Percentiles rank a stretch among this genome's conserved stretches.
phyloP scores from a whole-genome alignment of 2,797 vertebrate genomes.

The Scolopax bukidnonensis region DNA sequence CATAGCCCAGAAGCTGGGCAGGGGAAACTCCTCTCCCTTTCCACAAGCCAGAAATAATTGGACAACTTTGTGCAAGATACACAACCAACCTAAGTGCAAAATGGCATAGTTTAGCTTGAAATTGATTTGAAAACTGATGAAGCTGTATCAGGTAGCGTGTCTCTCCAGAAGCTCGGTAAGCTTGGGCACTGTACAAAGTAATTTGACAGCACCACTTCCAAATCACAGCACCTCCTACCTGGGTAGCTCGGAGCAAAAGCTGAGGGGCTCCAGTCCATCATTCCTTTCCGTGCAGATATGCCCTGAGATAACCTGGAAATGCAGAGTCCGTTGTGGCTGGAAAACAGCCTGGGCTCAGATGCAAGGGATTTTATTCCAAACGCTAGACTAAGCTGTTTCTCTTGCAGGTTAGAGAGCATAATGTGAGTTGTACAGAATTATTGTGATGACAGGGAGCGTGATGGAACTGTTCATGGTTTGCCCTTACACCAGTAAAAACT shows the following conservation, averaged over 20 bases:
- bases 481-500: neutral
- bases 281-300: neutral
- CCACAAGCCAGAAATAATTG: neutral
- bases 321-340: neutral
- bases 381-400: neutral
- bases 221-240: neutral
- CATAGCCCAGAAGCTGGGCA: neutral
- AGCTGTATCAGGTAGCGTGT: neutral
- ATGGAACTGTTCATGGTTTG: neutral
- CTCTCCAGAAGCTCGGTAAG: neutral
- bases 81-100: neutral
- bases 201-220: neutral
- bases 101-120: neutral
- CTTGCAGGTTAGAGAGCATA: neutral
- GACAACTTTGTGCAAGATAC: neutral
- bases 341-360: neutral
- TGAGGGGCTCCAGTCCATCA: neutral
- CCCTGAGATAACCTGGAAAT: neutral
- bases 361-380: neutral
- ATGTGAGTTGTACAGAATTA: neutral
- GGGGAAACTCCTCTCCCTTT: neutral
- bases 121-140: neutral
- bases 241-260: neutral
- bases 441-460: neutral
- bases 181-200: neutral